Evolutionary conservation across 2,888 invertebrate genomes (phyloP).

Genomic region (Penaeus monodon): DNA sequence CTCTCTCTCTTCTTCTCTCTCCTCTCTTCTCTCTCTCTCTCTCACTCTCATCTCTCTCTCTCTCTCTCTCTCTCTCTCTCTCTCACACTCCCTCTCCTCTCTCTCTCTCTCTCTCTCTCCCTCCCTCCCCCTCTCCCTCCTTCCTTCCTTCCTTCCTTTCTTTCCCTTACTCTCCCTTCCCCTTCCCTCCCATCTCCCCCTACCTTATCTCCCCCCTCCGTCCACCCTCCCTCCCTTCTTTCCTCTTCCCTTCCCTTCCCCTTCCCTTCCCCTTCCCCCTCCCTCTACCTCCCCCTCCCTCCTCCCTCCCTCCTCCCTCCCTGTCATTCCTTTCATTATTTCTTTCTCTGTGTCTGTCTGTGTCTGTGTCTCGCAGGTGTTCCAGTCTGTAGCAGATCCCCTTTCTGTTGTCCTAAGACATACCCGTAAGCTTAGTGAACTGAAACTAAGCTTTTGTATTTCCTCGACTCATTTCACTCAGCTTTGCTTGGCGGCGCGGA

Average conservation of each 20-base stretch:
- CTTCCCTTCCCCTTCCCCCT: background rate
- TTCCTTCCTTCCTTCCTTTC: background rate
- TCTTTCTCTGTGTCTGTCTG: too few relatives aligned
- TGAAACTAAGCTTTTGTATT: too few relatives aligned
- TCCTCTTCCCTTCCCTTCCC: background rate
- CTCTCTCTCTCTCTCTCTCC: background rate
- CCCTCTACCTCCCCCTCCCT: background rate
- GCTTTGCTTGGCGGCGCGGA: too few relatives aligned
- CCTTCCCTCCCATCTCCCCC: background rate
- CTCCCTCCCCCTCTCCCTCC: background rate
- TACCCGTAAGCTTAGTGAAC: too few relatives aligned
- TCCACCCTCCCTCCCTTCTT: background rate
- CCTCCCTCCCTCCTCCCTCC: too few relatives aligned
- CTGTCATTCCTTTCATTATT: background rate
- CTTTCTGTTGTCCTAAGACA: too few relatives aligned
- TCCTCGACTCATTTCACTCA: too few relatives aligned
- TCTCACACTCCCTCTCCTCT: background rate
- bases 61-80: constrained; percentile 22
- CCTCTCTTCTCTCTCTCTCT: background rate
- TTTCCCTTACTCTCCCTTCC: background rate
- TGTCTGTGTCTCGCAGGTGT: too few relatives aligned
- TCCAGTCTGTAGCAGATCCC: too few relatives aligned
- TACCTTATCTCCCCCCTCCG: background rate
- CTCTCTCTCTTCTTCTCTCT: background rate
- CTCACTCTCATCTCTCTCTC: background rate